phyloP scores from a whole-genome alignment of 2,888 invertebrate genomes.

The Aleiodes testaceus region DNA sequence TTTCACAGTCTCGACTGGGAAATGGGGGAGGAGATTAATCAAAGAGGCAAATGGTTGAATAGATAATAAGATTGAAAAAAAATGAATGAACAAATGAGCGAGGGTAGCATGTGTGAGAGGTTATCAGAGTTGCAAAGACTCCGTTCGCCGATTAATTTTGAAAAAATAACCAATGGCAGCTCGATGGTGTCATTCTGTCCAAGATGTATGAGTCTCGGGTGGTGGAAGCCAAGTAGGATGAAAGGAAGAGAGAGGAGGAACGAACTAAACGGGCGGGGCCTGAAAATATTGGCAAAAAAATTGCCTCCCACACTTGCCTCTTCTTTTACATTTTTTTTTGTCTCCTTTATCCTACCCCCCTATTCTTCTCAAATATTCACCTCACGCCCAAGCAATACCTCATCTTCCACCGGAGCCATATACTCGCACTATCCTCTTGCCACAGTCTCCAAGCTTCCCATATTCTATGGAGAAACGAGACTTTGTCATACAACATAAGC shows the following conservation, averaged over 20 bases:
- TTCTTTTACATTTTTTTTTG: conserved; percentile 34
- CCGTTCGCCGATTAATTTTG: conserved; percentile 36
- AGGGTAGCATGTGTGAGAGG: conserved; percentile 16
- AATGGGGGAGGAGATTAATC: conserved; percentile 6
- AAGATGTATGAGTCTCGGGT: conserved; percentile 33
- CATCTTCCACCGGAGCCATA: conserved; percentile 46
- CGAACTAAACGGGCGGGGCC: conserved; percentile 6
- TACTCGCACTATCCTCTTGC: conserved; percentile 39
- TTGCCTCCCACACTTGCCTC: conserved; percentile 42
- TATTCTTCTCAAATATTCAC: conserved; percentile 50
- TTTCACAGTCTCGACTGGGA: not conserved
- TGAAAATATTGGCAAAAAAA: conserved; percentile 49
- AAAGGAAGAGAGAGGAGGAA: not conserved
- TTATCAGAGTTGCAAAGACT: conserved; percentile 39
- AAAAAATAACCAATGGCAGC: conserved; percentile 13
- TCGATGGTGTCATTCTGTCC: conserved; percentile 31
- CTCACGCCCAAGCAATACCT: conserved; percentile 54
- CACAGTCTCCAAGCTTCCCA: conserved; percentile 26
- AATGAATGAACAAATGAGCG: not conserved
- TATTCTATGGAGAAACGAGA: conserved; percentile 39
- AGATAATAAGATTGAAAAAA: not conserved
- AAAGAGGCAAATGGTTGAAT: not conserved
- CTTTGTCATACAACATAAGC: conserved; percentile 15
- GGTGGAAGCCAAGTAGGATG: conserved; percentile 32
- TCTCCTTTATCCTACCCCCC: conserved; percentile 14